These are phyloP conservation scores for Antheraea assamensis DNA, from an alignment of 2,888 invertebrate species.

Conservation along the genomic window DNA sequence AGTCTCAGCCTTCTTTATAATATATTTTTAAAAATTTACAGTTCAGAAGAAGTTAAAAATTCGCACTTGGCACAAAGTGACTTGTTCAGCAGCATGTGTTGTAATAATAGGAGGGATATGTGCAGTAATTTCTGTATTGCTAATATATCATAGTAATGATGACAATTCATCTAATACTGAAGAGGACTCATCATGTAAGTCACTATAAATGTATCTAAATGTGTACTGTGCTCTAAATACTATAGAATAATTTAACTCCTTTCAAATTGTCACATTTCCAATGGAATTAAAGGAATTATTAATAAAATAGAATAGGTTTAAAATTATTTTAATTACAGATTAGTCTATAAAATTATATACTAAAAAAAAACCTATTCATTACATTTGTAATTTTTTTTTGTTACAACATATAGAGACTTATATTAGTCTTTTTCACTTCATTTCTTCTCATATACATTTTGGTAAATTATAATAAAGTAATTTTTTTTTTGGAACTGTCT, in stretches of 20 bases:
- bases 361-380: neutral
- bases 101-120: conserved; percentile 56
- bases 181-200: conserved; percentile 18
- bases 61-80: conserved; percentile 60
- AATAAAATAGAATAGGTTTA: too few species aligned
- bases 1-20: neutral
- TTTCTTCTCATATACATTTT: neutral
- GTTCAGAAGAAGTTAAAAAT: conserved; percentile 35
- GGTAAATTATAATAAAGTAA: too few species aligned
- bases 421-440: neutral
- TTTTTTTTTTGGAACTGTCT: too few species aligned
- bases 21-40: conserved; percentile 13
- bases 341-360: too few species aligned
- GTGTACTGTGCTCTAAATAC: neutral
- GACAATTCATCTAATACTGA: conserved; percentile 2
- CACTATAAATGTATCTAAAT: neutral
- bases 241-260: too few species aligned
- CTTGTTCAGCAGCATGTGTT: conserved; percentile 53
- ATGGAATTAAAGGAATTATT: too few species aligned
- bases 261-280: too few species aligned
- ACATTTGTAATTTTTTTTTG: neutral
- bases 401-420: neutral
- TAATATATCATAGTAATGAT: conserved; percentile 25
- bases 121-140: conserved; percentile 52
- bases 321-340: too few species aligned